Evolutionary conservation across 1,140 invertebrate genomes (phyloP).

Genomic region (Rhizoglyphus robini): DNA sequence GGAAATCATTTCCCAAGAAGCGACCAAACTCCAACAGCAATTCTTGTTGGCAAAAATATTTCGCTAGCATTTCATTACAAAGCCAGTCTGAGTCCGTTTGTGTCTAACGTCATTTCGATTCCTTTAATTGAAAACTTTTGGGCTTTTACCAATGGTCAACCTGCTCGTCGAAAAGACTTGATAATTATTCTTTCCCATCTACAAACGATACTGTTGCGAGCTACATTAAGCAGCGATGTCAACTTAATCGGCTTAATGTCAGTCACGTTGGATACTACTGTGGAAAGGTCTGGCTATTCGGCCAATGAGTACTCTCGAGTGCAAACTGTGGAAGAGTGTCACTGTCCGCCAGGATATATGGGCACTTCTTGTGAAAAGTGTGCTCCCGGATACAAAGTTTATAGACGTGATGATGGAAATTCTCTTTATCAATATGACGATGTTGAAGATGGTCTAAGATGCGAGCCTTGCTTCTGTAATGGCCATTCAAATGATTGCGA

Average conservation of each 20-base stretch:
- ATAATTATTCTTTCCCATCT: slow-evolving; percentile 79
- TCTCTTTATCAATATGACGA: background rate
- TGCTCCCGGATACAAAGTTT: background rate
- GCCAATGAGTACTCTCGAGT: slow-evolving; percentile 25
- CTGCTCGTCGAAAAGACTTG: slow-evolving; percentile 66
- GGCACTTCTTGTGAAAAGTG: slow-evolving; percentile 37
- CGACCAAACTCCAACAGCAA: slow-evolving; percentile 29
- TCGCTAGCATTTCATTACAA: slow-evolving; percentile 54
- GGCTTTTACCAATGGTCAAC: slow-evolving; percentile 40
- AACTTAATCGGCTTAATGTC: slow-evolving; percentile 48
- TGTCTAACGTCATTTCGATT: background rate
- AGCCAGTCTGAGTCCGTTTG: slow-evolving; percentile 47
- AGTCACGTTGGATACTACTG: slow-evolving; percentile 52
- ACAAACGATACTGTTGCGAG: slow-evolving; percentile 64
- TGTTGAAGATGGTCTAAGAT: slow-evolving; percentile 70
- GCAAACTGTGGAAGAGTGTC: slow-evolving; percentile 69
- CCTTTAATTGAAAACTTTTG: slow-evolving; percentile 61
- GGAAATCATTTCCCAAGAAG: slow-evolving; percentile 7
- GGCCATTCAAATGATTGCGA: slow-evolving; percentile 79
- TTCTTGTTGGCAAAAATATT: slow-evolving; percentile 41
- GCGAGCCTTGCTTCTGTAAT: slow-evolving; percentile 73
- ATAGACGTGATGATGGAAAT: background rate
- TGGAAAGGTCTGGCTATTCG: slow-evolving; percentile 18
- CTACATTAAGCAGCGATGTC: slow-evolving; percentile 62
- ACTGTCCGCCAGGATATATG: slow-evolving; percentile 77